A percentile compares a stretch with the other conserved stretches of the same genome.
These are phyloP conservation scores for Drosophila littoralis DNA, from an alignment of 1,140 invertebrate genomes.

Conservation along the genomic window DNA sequence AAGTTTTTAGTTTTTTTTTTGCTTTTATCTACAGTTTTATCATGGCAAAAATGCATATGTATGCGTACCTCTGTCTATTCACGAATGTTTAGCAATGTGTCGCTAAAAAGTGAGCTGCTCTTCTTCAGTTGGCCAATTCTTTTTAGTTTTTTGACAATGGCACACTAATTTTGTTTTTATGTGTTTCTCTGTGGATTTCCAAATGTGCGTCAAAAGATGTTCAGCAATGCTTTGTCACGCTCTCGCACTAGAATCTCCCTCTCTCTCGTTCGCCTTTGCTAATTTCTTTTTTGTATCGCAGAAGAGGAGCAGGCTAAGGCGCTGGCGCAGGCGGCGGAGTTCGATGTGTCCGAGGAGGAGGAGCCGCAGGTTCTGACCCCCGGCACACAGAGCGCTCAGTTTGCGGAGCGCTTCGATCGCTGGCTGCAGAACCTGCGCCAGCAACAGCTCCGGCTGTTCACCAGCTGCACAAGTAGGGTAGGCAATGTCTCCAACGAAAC, in stretches of 20 bases:
- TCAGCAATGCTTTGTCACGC: constrained; percentile 41
- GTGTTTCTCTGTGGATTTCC: constrained; percentile 51
- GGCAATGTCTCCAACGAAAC: constrained; percentile 58
- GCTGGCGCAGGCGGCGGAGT: constrained; percentile 26
- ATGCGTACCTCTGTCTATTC: constrained; percentile 22
- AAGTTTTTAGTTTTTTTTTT: constrained; percentile 19
- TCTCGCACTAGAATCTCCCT: constrained; percentile 41
- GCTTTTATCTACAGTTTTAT: not conserved
- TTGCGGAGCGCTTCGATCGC: constrained; percentile 67
- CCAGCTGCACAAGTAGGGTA: constrained; percentile 75
- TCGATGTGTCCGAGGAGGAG: constrained; percentile 38
- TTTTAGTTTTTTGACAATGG: constrained; percentile 58
- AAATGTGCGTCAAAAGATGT: constrained; percentile 38
- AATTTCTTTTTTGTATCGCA: constrained; percentile 56
- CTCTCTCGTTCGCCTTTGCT: constrained; percentile 11
- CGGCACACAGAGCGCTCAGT: constrained; percentile 60
- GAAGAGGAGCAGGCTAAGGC: constrained; percentile 37
- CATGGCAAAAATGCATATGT: constrained; percentile 16
- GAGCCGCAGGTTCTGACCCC: constrained; percentile 59
- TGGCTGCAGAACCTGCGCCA: constrained; percentile 73
- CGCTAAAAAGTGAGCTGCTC: constrained; percentile 67
- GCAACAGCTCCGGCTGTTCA: constrained; percentile 66
- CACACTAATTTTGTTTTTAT: constrained; percentile 65
- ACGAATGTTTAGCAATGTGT: constrained; percentile 79
- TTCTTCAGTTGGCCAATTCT: constrained; percentile 28